These are phyloP conservation scores for Bombus turneri DNA, from an alignment of 1,140 invertebrate species.

Conservation along the genomic window DNA sequence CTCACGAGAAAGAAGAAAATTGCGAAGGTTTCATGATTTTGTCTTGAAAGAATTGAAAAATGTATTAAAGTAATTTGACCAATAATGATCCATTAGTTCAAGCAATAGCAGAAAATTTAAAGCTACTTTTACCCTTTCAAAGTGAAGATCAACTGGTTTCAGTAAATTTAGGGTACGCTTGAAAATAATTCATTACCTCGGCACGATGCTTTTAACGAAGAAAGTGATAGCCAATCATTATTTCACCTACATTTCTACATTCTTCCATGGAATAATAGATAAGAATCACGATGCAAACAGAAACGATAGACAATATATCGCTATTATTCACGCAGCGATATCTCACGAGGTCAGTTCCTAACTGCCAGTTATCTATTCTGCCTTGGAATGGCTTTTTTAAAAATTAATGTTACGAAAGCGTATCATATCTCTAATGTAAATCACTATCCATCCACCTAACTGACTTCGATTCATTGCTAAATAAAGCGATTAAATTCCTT, in stretches of 20 bases:
- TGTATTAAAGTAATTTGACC: too few species aligned
- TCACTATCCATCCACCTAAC: too few species aligned
- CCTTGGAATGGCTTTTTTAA: too few species aligned
- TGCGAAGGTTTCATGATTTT: too few species aligned
- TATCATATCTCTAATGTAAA: too few species aligned
- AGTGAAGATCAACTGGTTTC: background rate
- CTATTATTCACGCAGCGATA: background rate
- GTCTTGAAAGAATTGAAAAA: too few species aligned
- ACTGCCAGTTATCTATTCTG: background rate
- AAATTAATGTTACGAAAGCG: background rate
- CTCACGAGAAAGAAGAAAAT: too few species aligned
- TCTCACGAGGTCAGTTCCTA: background rate
- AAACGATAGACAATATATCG: background rate
- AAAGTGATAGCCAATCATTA: background rate
- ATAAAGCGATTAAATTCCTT: too few species aligned
- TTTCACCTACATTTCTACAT: background rate
- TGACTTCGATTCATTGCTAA: too few species aligned
- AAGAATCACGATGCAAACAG: conserved; percentile 8
- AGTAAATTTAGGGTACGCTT: background rate
- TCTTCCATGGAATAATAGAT: background rate
- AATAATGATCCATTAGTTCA: too few species aligned
- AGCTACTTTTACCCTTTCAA: too few species aligned
- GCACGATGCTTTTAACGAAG: background rate
- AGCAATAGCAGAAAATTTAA: too few species aligned
- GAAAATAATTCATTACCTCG: background rate